Percentiles rank a stretch among this genome's conserved stretches.
These are phyloP conservation scores for Drepana arcuata DNA, from an alignment of 1,140 invertebrate genomes.

Conservation along the genomic window DNA sequence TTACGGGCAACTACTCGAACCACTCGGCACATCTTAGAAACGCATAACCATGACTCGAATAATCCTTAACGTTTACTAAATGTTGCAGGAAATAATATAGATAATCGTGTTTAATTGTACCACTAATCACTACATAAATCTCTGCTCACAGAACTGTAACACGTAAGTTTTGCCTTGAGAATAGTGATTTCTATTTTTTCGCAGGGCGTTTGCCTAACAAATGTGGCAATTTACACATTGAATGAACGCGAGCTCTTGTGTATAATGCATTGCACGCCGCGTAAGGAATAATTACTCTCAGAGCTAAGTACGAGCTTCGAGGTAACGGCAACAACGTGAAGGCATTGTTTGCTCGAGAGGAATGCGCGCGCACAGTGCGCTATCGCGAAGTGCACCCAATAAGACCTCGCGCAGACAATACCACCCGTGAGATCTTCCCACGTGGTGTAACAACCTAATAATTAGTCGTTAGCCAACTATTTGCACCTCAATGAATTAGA, in stretches of 20 bases:
- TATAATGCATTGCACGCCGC: conserved; percentile 19
- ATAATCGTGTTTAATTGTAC: conserved; percentile 47
- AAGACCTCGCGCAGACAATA: conserved; percentile 19
- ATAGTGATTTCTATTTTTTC: conserved; percentile 44
- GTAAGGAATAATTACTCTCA: conserved; percentile 18
- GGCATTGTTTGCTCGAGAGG: conserved; percentile 17
- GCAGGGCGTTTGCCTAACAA: conserved; percentile 36
- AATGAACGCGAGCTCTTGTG: conserved; percentile 3
- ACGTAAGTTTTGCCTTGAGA: conserved; percentile 44
- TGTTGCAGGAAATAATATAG: conserved; percentile 39
- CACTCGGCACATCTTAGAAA: too few relatives aligned
- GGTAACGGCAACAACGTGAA: conserved; percentile 26
- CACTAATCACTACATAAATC: conserved; percentile 35
- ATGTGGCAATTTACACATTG: conserved; percentile 20
- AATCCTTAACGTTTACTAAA: too few relatives aligned
- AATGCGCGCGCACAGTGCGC: conserved; percentile 21
- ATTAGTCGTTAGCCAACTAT: conserved; percentile 50
- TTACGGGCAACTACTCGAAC: too few relatives aligned
- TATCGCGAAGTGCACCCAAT: conserved; percentile 36
- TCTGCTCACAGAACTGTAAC: conserved; percentile 38
- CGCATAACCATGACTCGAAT: too few relatives aligned
- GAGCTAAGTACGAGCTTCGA: conserved; percentile 12
- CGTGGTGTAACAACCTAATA: conserved; percentile 28
- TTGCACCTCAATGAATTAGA: conserved; percentile 24
- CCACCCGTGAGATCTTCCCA: conserved; percentile 53